These are phyloP conservation scores for Nysson spinosus DNA, from an alignment of 2,888 invertebrate species.

Conservation along the genomic window DNA sequence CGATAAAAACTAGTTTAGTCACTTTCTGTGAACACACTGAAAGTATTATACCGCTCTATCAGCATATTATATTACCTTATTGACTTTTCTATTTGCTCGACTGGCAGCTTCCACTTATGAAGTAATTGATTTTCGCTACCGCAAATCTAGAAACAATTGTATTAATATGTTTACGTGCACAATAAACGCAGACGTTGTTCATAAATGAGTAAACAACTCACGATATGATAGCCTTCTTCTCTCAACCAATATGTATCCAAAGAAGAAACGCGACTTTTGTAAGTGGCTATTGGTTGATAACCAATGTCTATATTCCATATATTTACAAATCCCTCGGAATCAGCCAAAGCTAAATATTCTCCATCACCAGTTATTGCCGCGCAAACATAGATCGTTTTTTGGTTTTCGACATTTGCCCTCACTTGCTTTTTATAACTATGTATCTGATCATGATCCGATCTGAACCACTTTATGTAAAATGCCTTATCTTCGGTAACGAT, in stretches of 20 bases:
- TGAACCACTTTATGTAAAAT: slow-evolving; percentile 64
- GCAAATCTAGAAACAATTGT: slow-evolving; percentile 64
- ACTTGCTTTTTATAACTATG: slow-evolving; percentile 60
- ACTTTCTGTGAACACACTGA: too few relatives aligned
- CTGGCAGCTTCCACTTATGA: slow-evolving; percentile 68
- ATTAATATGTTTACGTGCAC: slow-evolving; percentile 4
- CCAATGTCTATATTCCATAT: slow-evolving; percentile 73
- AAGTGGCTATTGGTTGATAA: slow-evolving; percentile 63
- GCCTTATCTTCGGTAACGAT: slow-evolving; percentile 68
- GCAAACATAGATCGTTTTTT: slow-evolving; percentile 64
- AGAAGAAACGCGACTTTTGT: slow-evolving; percentile 67
- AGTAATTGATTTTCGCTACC: slow-evolving; percentile 67
- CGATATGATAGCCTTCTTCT: slow-evolving; percentile 62
- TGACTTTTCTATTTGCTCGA: slow-evolving; percentile 55
- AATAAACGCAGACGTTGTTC: not conserved
- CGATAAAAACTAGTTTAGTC: not conserved
- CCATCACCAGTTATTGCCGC: slow-evolving; percentile 77
- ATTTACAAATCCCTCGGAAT: slow-evolving; percentile 75
- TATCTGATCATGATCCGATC: slow-evolving; percentile 46
- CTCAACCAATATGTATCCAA: slow-evolving; percentile 70
- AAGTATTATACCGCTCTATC: too few relatives aligned
- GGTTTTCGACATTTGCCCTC: slow-evolving; percentile 57
- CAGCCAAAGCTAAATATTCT: slow-evolving; percentile 75
- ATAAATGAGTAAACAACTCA: slow-evolving; percentile 29
- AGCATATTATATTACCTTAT: slow-evolving; percentile 51